phyloP scores from a whole-genome alignment of 2,113 vertebrate genomes.

The Brachypteracias leptosomus region DNA sequence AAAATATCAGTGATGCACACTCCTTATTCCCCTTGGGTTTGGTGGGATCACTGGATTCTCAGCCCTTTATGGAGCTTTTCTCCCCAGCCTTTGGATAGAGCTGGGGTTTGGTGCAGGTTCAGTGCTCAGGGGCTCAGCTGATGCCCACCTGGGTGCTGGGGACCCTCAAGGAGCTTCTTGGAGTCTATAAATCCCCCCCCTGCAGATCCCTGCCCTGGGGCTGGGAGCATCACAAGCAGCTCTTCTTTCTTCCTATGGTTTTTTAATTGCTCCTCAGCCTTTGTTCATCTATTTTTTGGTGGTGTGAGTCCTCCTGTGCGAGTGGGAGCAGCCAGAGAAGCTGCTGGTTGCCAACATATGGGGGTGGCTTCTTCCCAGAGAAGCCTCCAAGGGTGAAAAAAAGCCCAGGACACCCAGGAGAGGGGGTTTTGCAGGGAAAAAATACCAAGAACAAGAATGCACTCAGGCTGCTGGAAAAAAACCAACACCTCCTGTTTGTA shows the following conservation, averaged over 20 bases:
- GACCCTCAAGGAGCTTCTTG: neutral
- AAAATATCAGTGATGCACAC: too few species aligned
- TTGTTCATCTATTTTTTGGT: rapidly evolving
- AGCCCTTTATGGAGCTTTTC: neutral
- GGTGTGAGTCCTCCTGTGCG: rapidly evolving
- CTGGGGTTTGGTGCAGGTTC: neutral
- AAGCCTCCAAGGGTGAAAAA: neutral
- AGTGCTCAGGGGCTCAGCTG: neutral
- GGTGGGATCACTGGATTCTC: too few species aligned
- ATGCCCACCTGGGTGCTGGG: neutral
- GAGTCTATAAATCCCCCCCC: neutral
- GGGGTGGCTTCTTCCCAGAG: neutral
- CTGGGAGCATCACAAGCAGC: neutral
- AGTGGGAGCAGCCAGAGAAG: neutral
- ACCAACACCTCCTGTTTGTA: neutral
- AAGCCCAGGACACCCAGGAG: neutral
- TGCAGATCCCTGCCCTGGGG: neutral
- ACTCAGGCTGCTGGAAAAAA: neutral
- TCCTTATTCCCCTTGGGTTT: too few species aligned
- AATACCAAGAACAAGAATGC: neutral
- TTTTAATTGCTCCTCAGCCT: neutral
- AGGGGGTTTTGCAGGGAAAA: neutral
- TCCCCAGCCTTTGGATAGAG: neutral
- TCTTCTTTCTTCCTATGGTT: neutral
- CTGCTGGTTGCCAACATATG: neutral